Evolutionary conservation across 35 echinoderm and acorn worm genomes (phyloP), one percentile per base, ranked within the genome.

Genomic region (Heliocidaris erythrogramma): DNA sequence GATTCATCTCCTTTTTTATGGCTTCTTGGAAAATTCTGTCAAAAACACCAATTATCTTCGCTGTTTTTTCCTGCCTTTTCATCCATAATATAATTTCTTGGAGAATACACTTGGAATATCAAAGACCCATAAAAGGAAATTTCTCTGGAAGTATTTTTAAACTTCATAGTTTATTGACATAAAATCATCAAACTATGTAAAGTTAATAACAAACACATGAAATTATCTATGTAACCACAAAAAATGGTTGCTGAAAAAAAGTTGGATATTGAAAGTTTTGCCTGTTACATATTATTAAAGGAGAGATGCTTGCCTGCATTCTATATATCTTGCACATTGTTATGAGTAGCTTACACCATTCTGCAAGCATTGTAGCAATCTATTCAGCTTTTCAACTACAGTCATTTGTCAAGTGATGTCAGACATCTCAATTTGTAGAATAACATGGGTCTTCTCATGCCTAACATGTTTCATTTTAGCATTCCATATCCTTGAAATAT

Each of bases 291-390:
- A 14, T 56, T 27, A 78, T 78, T 27, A 78, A 71, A 7, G 8
- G 65, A 78, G 65, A 78, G 65, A 78, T 78, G 65, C 65, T 78
- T 78, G 65, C 65, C 65, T 78, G 65, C 65, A 78, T 78, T 78
- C 65, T 78, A 78, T 78, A 56, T 56, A 78, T 78, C 65, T 78
- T n/a, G 65, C 65, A 78, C 65, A 78, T 78, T 4, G 17, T 5
- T 78, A 78, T 78, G 6, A 78, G 27, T 78, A 78, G 65, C 27
- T 78, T 27, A 56, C 52, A 56, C 27, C 65, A n/a, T 78, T 78
- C 65, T 78, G 21, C 27, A 7, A 78, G 21, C 27, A 78, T 78
- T 78, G 52, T 56, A 56, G 52, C 52, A 56, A 42, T 56, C 52
- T 56, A 56, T 56, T 13, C 52, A 56, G 52, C 52, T 56, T 56